Evolutionary conservation across 2,888 invertebrate species (phyloP), one percentile per base, ranked within the genome.

Genomic region (Erannis defoliaria): DNA sequence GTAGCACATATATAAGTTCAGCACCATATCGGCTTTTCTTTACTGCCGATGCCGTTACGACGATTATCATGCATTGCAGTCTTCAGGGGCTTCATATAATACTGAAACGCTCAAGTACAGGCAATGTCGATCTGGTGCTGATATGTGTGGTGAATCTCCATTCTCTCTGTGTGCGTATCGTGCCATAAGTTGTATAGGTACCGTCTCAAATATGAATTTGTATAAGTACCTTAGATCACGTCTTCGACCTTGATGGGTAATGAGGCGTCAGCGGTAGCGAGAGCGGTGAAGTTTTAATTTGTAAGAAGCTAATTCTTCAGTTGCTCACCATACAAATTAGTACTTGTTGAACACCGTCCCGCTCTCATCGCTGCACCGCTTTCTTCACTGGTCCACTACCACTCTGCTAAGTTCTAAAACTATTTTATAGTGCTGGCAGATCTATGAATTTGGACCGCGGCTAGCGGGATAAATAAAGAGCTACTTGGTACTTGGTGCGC

Each of bases 131-230:
- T 26, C 26, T 26, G 26, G 26, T 26, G 26, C 26, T 26, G 0
- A 5, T 5, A 26, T 26, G 4, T 26, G 26, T 26, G 26, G 8
- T 8, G 16, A 1, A 12, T 42, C 16, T 10, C 26, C 8, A 2
- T 8, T 43, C 4, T 23, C 8, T 4, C n/a, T 23, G 26, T 35
- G 49, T 48, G 49, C 26, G 59, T 59, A 48, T 59, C 53, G 46
- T 48, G 46, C 2, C 5, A 48, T 59, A 46, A 48, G 33, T 42
- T 18, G 26, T 29, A 9, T 6, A 8, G 40, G 21, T 42, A 9
- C n/a, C 10, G 31, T 16, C 23, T 42, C 10, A 10, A 45, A n/a
- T 1, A 19, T 0, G 1, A 40, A 4, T 19, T 19, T 26, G 29
- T 29, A 16, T 10, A 2, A n/a, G 6, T 23, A 18, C 35, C 16